These are phyloP conservation scores for Spheniscus humboldti DNA, from an alignment of 2,797 vertebrate genomes.

Conservation along the genomic window DNA sequence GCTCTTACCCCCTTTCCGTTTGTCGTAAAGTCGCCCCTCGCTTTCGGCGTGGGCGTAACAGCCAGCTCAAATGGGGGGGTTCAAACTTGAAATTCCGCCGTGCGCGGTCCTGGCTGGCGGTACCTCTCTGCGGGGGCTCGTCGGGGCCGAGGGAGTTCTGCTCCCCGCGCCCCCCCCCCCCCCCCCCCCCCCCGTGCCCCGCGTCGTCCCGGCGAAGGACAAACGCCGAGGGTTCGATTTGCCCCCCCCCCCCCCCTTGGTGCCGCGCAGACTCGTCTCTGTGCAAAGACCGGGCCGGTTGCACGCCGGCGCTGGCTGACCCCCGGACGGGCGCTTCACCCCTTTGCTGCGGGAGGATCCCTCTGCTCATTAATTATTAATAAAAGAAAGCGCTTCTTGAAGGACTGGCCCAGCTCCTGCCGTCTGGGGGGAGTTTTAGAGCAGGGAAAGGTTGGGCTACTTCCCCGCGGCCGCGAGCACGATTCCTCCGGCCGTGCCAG, in stretches of 20 bases:
- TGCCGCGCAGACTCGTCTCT: background rate
- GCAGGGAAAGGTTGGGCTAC: background rate
- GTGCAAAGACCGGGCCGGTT: background rate
- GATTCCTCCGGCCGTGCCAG: background rate
- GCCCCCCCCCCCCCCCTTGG: background rate
- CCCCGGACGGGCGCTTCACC: background rate
- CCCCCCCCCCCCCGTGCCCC: background rate
- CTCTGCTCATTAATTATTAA: background rate
- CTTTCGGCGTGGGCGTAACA: background rate
- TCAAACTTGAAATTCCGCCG: background rate
- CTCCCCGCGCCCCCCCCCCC: background rate
- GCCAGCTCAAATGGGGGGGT: background rate
- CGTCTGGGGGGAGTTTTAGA: background rate
- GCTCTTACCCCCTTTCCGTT: background rate
- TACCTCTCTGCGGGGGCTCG: accelerated
- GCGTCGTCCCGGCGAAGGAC: accelerated
- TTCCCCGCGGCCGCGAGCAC: background rate
- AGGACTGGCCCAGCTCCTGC: background rate
- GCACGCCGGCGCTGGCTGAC: too few relatives aligned
- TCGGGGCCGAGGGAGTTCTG: background rate
- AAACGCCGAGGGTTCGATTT: background rate
- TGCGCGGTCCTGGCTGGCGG: background rate
- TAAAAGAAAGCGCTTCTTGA: background rate
- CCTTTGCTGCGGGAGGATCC: background rate
- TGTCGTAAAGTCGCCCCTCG: background rate